phyloP scores from a whole-genome alignment of 2,797 vertebrate genomes.

The Sorex maritimensis region DNA sequence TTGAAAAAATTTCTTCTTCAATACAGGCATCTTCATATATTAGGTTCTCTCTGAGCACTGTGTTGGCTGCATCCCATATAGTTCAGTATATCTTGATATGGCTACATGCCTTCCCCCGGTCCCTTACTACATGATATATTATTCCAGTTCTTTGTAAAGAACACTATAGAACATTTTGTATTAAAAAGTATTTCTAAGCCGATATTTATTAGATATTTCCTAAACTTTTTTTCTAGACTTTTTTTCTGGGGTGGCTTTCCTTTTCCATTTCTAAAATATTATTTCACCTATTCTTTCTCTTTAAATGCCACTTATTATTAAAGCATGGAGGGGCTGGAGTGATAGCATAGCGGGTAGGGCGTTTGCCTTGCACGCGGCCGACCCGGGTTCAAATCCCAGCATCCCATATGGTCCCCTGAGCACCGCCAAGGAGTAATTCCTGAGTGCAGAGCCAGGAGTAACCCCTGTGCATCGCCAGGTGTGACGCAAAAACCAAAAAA shows the following conservation, averaged over 20 bases:
- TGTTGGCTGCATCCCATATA: slow-evolving; percentile 16
- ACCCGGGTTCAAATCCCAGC: no score
- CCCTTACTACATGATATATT: slow-evolving; percentile 12
- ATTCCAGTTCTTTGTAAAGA: slow-evolving; percentile 48
- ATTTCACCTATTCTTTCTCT: slow-evolving; percentile 70
- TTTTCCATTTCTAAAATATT: slow-evolving; percentile 66
- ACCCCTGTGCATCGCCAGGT: no score
- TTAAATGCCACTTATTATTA: slow-evolving; percentile 82
- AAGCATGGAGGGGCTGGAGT: slow-evolving; percentile 84
- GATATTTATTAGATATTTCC: slow-evolving; percentile 54
- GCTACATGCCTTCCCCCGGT: slow-evolving; percentile 1
- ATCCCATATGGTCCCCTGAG: no score
- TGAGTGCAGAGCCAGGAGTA: no score
- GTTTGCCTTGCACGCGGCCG: no score
- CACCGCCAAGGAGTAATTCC: no score
- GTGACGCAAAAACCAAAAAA: no score
- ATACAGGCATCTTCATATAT: slow-evolving; percentile 49
- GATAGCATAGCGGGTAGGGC: no score
- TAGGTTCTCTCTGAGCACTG: neutral
- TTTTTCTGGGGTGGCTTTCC: slow-evolving; percentile 53
- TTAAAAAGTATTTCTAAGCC: neutral
- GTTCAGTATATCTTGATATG: slow-evolving; percentile 13
- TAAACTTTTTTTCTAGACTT: slow-evolving; percentile 65
- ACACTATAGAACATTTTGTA: neutral
- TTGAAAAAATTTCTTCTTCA: slow-evolving; percentile 53